phyloP scores from a whole-genome alignment of 2,113 vertebrate genomes.

The Pomatostomus ruficeps region DNA sequence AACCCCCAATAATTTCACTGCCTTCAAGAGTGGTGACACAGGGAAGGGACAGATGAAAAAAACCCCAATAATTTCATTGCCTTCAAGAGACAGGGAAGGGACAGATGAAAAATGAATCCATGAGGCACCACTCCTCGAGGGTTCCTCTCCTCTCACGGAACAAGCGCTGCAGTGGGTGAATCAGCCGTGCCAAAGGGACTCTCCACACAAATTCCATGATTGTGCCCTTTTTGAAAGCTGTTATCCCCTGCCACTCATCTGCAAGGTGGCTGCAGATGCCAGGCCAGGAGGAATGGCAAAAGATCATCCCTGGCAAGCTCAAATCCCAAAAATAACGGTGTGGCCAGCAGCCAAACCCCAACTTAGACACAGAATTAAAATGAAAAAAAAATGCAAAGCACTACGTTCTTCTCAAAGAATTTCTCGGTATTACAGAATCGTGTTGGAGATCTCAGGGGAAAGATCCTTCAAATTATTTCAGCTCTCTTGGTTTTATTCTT shows the following conservation, averaged over 20 bases:
- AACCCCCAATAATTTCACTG: neutral
- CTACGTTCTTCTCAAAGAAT: too few relatives aligned
- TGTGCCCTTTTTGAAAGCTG: neutral
- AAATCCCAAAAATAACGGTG: neutral
- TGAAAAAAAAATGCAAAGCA: neutral
- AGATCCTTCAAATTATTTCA: neutral
- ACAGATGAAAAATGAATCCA: neutral
- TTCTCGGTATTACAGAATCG: neutral
- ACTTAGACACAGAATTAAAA: neutral
- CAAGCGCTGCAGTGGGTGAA: neutral
- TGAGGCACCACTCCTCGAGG: neutral
- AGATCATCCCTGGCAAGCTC: neutral
- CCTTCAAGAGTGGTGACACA: neutral
- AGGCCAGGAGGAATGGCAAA: neutral
- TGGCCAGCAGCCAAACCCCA: neutral
- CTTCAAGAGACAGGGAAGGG: neutral
- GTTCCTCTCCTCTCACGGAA: neutral
- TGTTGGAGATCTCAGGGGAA: neutral
- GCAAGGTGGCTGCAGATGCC: neutral
- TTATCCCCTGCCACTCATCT: neutral
- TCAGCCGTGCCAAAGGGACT: neutral
- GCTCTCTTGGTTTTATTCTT: neutral
- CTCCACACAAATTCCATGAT: constrained; percentile 25
- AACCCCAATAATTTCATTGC: neutral
- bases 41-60: neutral